Percentiles rank a stretch among this genome's conserved stretches.
phyloP scores from a whole-genome alignment of 2,113 vertebrate genomes.

The Prunella fulvescens region DNA sequence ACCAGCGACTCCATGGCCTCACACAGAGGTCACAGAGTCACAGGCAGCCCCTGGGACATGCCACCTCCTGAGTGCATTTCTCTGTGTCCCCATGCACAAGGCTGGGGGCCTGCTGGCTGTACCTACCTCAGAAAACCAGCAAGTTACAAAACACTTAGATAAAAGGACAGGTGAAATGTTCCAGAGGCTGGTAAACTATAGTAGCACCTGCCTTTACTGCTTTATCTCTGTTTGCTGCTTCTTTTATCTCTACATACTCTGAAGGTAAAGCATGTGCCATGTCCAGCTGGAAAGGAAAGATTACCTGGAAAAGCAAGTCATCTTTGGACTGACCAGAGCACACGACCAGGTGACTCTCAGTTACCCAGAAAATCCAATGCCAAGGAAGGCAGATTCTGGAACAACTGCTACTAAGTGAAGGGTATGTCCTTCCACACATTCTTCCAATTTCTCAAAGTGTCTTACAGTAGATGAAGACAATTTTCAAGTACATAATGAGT shows the following conservation, averaged over 20 bases:
- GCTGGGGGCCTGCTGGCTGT: neutral
- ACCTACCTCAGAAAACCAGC: neutral
- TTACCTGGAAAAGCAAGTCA: neutral
- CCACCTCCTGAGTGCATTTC: fast-evolving
- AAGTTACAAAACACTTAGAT: neutral
- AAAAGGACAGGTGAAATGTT: neutral
- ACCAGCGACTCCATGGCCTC: fast-evolving
- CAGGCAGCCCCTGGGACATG: fast-evolving
- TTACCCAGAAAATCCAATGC: neutral
- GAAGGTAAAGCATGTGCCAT: neutral
- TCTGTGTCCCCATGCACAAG: neutral
- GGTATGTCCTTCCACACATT: neutral
- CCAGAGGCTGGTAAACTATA: neutral
- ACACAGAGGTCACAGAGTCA: fast-evolving
- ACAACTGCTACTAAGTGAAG: neutral
- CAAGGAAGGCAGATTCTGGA: neutral
- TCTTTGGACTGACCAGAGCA: neutral
- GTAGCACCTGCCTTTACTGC: neutral
- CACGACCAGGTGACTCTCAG: neutral
- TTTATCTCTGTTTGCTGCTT: neutral
- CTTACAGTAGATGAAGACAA: neutral
- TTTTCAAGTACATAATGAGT: neutral
- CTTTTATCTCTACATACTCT: neutral
- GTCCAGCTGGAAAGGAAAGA: neutral
- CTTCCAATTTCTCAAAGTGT: neutral